Percentiles rank a stretch among this genome's conserved stretches.
Conservation (phyloP, 1,140 invertebrate species). For the Batillaria attramentaria region DNA sequence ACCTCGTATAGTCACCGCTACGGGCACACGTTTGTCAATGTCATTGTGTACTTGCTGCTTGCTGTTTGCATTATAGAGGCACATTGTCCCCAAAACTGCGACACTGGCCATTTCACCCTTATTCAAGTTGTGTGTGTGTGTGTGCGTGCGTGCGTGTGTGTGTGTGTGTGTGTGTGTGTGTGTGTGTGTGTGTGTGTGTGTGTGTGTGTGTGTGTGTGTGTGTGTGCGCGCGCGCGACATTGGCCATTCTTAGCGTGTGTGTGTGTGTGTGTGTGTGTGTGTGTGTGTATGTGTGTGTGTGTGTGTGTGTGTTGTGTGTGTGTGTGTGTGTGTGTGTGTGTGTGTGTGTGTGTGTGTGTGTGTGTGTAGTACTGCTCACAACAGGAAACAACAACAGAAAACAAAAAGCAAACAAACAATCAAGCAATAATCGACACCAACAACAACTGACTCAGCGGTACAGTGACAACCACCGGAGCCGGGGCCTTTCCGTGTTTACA, state of each 20-base stretch:
- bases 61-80: not conserved
- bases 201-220: conserved; percentile 22
- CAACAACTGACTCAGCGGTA: not conserved
- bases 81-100: not conserved
- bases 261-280: conserved; percentile 5
- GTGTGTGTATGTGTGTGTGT: not conserved
- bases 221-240: conserved; percentile 2
- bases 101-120: not conserved
- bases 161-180: not conserved
- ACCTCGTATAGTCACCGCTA: too few species aligned
- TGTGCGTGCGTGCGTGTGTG: not conserved
- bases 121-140: not conserved
- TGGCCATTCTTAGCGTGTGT: not conserved
- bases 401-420: not conserved
- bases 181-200: not conserved
- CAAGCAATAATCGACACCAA: not conserved
- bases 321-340: not conserved
- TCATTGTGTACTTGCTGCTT: not conserved
- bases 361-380: not conserved
- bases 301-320: conserved; percentile 2
- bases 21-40: too few species aligned
- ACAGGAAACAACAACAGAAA: not conserved
- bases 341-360: conserved; percentile 2
- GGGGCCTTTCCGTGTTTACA: not conserved
- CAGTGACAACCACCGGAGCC: not conserved